Conservation (phyloP, 2,888 invertebrate genomes). For the Napeogenes sylphis region DNA sequence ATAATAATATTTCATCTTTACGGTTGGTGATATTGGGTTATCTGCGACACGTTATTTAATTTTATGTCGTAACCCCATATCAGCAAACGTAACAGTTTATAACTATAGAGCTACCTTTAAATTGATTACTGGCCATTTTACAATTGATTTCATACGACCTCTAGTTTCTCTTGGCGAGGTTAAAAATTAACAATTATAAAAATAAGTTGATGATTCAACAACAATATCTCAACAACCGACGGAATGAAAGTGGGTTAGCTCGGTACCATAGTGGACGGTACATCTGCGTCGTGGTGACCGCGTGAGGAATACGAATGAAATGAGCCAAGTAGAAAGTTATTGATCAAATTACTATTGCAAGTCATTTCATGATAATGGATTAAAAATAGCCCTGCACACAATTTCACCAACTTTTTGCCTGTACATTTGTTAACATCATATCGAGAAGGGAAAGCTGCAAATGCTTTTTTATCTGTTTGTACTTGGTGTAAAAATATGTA, state of each 20-base stretch:
- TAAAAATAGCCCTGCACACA: slow-evolving; percentile 22
- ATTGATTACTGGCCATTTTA: slow-evolving; percentile 3
- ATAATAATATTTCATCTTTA: no score
- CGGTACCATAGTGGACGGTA: slow-evolving; percentile 42
- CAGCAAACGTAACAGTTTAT: background rate
- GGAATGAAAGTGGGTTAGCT: slow-evolving; percentile 49
- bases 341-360: slow-evolving; percentile 36
- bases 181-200: slow-evolving; percentile 43
- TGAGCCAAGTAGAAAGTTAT: slow-evolving; percentile 49
- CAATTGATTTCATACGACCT: slow-evolving; percentile 47
- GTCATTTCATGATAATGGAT: slow-evolving; percentile 24
- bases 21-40: no score
- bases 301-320: slow-evolving; percentile 47
- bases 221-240: slow-evolving; percentile 29
- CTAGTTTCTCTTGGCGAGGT: slow-evolving; percentile 50
- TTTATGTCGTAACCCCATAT: no score
- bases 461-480: background rate
- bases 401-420: slow-evolving; percentile 3
- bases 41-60: background rate
- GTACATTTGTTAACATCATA: background rate
- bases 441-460: slow-evolving; percentile 4
- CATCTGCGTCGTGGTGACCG: slow-evolving; percentile 41
- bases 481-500: slow-evolving; percentile 12
- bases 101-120: background rate
- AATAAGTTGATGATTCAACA: slow-evolving; percentile 30